Conservation (phyloP, 2,797 vertebrate genomes). For the Hyperoplus lanceolatus region DNA sequence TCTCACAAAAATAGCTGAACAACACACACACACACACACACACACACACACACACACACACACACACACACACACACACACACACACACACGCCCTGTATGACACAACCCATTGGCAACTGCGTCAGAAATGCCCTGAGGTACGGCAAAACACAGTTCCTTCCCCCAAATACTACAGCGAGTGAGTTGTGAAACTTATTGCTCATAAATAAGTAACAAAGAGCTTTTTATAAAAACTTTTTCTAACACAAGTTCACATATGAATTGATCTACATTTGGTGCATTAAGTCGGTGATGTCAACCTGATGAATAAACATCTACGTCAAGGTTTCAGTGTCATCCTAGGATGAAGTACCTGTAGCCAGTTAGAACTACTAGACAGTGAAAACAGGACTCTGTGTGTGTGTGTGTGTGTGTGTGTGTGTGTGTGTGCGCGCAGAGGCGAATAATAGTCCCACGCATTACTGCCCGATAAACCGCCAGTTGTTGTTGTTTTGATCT, state of each 20-base stretch:
- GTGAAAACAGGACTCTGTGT: no score
- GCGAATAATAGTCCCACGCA: not conserved
- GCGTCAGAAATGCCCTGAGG: slow-evolving; percentile 57
- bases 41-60: slow-evolving; percentile 57
- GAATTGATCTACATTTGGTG: not conserved
- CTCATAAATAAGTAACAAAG: not conserved
- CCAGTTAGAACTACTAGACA: no score
- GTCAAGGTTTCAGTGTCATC: no score
- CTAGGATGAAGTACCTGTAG: not conserved
- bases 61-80: slow-evolving; percentile 57
- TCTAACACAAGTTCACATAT: not conserved
- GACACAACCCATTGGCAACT: slow-evolving; percentile 63
- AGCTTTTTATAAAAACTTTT: not conserved
- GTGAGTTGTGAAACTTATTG: slow-evolving; percentile 13
- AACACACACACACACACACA: slow-evolving; percentile 55
- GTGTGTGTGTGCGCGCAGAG: not conserved
- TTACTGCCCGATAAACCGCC: accelerated
- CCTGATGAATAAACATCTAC: not conserved
- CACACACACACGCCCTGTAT: slow-evolving; percentile 49
- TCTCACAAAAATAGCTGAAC: slow-evolving; percentile 3
- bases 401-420: no score
- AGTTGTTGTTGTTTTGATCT: not conserved
- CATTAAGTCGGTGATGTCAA: not conserved
- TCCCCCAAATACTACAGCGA: slow-evolving; percentile 7
- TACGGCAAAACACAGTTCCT: slow-evolving; percentile 48